Base-by-base conservation (phyloP, 2,797 vertebrate species). In the Pogoniulus pusillus region DNA sequence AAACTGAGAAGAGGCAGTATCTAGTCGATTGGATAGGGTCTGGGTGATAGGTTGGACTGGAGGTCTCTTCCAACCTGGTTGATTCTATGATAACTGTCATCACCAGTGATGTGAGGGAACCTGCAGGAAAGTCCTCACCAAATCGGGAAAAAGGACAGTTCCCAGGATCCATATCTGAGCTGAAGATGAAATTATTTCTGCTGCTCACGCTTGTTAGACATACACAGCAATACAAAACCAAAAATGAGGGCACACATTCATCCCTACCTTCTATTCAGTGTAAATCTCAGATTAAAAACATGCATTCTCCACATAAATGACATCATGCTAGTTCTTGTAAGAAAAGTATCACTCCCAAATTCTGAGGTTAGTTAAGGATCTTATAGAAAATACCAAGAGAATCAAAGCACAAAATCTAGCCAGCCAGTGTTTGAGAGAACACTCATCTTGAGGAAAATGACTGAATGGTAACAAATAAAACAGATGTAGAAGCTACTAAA, bases 31-130 rank as follows among this genome's bases (percentile, higher is more conserved):
- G n/a, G n/a, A n/a, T n/a, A n/a, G n/a, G n/a, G n/a, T n/a, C n/a
- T n/a, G n/a, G n/a, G n/a, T n/a, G n/a, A n/a, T n/a, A n/a, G n/a
- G n/a, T n/a, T n/a, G n/a, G n/a, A n/a, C n/a, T n/a, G n/a, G n/a
- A n/a, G n/a, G n/a, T n/a, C n/a, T n/a, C n/a, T n/a, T n/a, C n/a
- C n/a, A n/a, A n/a, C n/a, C n/a, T n/a, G n/a, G n/a, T n/a, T n/a
- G n/a, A n/a, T n/a, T n/a, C n/a, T n/a, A n/a, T n/a, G 59, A 39
- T 32, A 69, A 71, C 8, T 2, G 4, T 30, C 13, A 30, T 12
- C 45, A 62, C 8, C 26, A 55, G 29, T 1, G 4, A 58, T 3
- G 0, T 0, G 0, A 39, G 12, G 10, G 11, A 91, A 59, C 19
- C 49, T 27, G 4, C 22, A 83, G 47, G 15, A 27, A 81, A 78